Percentiles rank a stretch among this genome's conserved stretches.
These are phyloP conservation scores for Diglossa brunneiventris DNA, from an alignment of 2,113 vertebrate genomes.

Conservation along the genomic window DNA sequence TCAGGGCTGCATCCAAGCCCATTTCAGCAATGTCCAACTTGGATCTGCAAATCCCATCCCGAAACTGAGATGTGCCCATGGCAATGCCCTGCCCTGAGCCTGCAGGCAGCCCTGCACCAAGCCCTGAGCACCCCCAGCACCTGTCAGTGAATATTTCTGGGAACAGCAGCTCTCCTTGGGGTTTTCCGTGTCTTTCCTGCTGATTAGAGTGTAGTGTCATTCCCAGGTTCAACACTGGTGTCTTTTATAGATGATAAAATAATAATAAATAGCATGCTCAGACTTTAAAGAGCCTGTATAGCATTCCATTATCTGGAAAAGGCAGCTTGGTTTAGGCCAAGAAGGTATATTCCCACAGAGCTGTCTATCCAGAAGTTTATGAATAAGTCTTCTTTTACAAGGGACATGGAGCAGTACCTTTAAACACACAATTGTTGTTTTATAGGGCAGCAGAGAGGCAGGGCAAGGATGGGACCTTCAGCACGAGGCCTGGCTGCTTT, in stretches of 20 bases:
- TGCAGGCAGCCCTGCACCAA: not conserved
- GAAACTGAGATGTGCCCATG: rapidly evolving
- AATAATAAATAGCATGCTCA: not conserved
- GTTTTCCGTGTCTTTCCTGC: not conserved
- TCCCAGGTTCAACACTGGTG: not conserved
- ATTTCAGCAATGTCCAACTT: not conserved
- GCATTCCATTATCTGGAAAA: not conserved
- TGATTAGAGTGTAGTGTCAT: not conserved
- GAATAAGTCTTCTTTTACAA: not conserved
- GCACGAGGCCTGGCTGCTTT: not conserved
- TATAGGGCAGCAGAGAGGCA: conserved; percentile 13
- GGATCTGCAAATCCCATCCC: not conserved
- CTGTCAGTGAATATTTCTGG: rapidly evolving
- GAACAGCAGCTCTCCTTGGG: not conserved
- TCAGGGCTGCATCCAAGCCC: not conserved
- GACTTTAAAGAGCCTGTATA: not conserved
- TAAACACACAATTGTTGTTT: conserved; percentile 5
- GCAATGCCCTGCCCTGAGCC: rapidly evolving
- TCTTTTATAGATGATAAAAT: not conserved
- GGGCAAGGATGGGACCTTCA: not conserved
- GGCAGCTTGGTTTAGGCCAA: not conserved
- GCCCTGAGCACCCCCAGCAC: not conserved
- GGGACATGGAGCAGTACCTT: not conserved
- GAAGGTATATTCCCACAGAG: conserved; percentile 19
- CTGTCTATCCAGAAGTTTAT: conserved; percentile 14